These are phyloP conservation scores for Bradypodion pumilum DNA, from an alignment of 2,797 vertebrate genomes.

Conservation along the genomic window DNA sequence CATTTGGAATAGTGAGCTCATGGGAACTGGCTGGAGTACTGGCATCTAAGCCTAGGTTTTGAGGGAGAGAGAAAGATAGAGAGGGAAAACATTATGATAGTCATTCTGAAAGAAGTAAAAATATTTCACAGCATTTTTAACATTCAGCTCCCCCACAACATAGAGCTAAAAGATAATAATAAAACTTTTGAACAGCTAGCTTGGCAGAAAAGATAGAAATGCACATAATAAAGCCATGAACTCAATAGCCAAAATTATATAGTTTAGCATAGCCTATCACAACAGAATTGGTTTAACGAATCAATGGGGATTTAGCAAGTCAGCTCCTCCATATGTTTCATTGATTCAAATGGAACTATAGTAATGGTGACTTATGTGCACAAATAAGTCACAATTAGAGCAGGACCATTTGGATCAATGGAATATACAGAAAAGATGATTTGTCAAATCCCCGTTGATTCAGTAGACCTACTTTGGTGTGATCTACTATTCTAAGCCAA, in stretches of 20 bases:
- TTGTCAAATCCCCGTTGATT: too few relatives aligned
- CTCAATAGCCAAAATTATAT: constrained; percentile 21
- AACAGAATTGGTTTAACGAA: too few relatives aligned
- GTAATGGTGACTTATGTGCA: too few relatives aligned
- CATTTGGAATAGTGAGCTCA: constrained; percentile 93
- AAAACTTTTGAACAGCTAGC: constrained; percentile 55
- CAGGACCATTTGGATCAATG: too few relatives aligned
- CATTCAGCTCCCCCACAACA: constrained; percentile 1
- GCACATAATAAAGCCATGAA: constrained; percentile 57
- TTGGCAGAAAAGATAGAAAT: constrained; percentile 60
- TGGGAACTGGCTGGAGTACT: constrained; percentile 89
- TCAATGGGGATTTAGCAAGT: too few relatives aligned
- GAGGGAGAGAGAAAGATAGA: constrained; percentile 78
- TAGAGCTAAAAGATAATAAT: constrained; percentile 57
- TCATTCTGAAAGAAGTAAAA: constrained; percentile 42
- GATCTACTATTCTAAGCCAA: too few relatives aligned
- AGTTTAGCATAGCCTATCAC: too few relatives aligned
- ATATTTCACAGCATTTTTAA: constrained; percentile 55
- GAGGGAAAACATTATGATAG: constrained; percentile 61
- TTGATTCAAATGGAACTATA: too few relatives aligned
- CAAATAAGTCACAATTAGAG: too few relatives aligned
- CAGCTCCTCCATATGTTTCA: too few relatives aligned
- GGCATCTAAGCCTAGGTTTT: constrained; percentile 86
- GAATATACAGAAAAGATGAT: too few relatives aligned
- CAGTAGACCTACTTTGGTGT: too few relatives aligned